Evolutionary conservation across 2,113 vertebrate species (phyloP).

Genomic region (Echinops telfairi): DNA sequence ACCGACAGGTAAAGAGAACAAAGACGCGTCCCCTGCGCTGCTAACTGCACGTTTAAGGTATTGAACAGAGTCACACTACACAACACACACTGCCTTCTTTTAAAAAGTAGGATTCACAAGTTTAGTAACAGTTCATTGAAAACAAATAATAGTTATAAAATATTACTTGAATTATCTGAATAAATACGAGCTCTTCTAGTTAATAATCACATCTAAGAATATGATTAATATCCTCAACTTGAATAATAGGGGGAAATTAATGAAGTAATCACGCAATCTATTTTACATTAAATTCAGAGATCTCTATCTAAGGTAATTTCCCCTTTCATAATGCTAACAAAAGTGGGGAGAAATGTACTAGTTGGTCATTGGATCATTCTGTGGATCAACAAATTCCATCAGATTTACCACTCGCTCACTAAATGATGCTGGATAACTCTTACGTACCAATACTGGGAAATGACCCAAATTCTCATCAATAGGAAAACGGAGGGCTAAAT

Average conservation of each 20-base stretch:
- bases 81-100: conserved; percentile 31
- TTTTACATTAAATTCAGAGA: conserved; percentile 56
- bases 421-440: conserved; percentile 1
- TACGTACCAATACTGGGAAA: neutral
- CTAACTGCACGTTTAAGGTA: neutral
- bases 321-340: neutral
- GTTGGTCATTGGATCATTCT: neutral
- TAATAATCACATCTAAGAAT: conserved; percentile 42
- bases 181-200: conserved; percentile 44
- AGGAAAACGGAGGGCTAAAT: neutral
- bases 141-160: conserved; percentile 59
- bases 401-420: neutral
- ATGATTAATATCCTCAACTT: conserved; percentile 38
- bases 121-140: conserved; percentile 47
- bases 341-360: neutral
- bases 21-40: neutral
- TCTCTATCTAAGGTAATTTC: conserved; percentile 40
- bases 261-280: conserved; percentile 17
- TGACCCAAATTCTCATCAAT: neutral
- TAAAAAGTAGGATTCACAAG: conserved; percentile 43
- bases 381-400: neutral
- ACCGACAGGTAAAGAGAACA: neutral
- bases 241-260: conserved; percentile 39
- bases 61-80: conserved; percentile 23
- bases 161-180: conserved; percentile 57